Percentiles rank a stretch among this genome's conserved stretches.
These are phyloP conservation scores for Anolis apletophallus DNA, from an alignment of 2,797 vertebrate genomes.

Conservation along the genomic window DNA sequence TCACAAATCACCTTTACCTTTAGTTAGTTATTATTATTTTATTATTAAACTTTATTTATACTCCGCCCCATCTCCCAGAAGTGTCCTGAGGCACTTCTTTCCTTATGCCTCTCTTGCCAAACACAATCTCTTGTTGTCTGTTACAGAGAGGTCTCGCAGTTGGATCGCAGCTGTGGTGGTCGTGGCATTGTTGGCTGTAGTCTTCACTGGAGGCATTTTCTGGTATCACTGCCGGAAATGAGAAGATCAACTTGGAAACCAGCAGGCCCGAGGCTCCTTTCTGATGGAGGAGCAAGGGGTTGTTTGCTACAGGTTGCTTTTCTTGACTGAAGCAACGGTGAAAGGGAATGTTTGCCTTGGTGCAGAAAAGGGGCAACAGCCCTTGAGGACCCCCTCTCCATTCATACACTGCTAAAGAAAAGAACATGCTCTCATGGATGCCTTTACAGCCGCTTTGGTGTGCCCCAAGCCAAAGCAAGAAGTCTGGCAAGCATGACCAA, in stretches of 20 bases:
- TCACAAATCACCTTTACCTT: neutral
- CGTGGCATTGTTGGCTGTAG: neutral
- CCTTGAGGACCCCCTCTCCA: neutral
- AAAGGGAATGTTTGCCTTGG: neutral
- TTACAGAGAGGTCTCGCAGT: constrained; percentile 8
- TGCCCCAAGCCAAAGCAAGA: neutral
- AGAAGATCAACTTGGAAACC: neutral
- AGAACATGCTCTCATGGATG: neutral
- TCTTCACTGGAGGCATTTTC: neutral
- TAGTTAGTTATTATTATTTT: too few species aligned
- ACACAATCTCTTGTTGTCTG: neutral
- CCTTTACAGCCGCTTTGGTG: neutral
- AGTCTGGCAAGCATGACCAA: too few species aligned
- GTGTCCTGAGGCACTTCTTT: neutral
- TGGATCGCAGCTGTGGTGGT: neutral
- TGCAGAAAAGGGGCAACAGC: neutral
- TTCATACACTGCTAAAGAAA: neutral
- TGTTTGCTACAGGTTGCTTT: neutral
- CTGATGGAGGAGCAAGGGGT: neutral
- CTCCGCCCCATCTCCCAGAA: too few species aligned
- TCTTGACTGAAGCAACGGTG: neutral
- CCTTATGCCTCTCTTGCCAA: neutral
- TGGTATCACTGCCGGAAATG: neutral
- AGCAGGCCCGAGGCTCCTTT: neutral
- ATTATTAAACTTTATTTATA: too few species aligned